Base-by-base conservation (phyloP, 1,140 invertebrate genomes). In the Ceratosolen fusciceps region DNA sequence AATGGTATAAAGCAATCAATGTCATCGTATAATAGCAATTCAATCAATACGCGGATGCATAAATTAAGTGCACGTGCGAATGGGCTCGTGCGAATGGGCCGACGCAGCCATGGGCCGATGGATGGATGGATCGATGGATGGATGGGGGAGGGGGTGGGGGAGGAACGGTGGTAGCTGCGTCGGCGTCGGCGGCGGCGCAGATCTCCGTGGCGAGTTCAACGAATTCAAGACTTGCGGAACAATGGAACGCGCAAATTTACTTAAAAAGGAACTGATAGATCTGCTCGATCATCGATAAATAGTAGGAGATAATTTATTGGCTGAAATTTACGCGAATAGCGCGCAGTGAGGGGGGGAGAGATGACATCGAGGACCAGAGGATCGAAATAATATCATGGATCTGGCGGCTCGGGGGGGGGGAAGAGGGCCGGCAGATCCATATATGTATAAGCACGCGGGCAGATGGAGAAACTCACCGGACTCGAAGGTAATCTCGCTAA, bases 401-500 rank as follows among this genome's bases (percentile, higher is more conserved):
- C 26, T 65, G 24, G n/a, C n/a, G n/a, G n/a, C n/a, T n/a, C n/a
- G n/a, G n/a, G n/a, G n/a, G n/a, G n/a, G n/a, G n/a, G n/a, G n/a
- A n/a, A n/a, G n/a, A n/a, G n/a, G n/a, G n/a, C n/a, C n/a, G n/a
- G n/a, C n/a, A n/a, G 56, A 79, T 58, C n/a, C 58, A 73, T 60
- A 52, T 79, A 72, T 52, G 58, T 67, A 65, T 60, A 24, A 7
- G 26, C 54, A 39, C 19, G 14, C n/a, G n/a, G 21, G 19, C 5
- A 14, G n/a, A 47, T 0, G 39, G 5, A 10, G 1, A 68, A 67
- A 86, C 88, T 90, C 82, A 92, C 92, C 91, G 43, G 92, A 93
- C 77, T 92, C 91, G 83, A 93, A 93, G 70, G 91, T 92, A 43
- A 95, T 90, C 87, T 95, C 94, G 83, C 93, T 94, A 81, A 95